Evolutionary conservation across 2,797 vertebrate genomes (phyloP).

Genomic region (Geotrypetes seraphini): DNA sequence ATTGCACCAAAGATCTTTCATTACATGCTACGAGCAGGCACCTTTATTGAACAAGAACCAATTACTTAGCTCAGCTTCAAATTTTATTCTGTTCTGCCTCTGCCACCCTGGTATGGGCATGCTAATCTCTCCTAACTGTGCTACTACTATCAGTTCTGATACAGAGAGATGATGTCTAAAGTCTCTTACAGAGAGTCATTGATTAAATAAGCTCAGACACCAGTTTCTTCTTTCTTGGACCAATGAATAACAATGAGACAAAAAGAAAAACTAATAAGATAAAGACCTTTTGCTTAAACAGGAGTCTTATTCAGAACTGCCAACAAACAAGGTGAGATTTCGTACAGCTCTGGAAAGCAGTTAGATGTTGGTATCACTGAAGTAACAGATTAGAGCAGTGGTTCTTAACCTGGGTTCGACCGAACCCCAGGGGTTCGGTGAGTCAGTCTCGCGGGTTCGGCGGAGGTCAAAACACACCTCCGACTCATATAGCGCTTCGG

Average conservation of each 20-base stretch:
- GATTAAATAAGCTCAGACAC: slow-evolving; percentile 87
- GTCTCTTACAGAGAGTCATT: slow-evolving; percentile 61
- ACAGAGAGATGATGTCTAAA: slow-evolving; percentile 53
- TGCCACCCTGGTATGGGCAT: slow-evolving; percentile 65
- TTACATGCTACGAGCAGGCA: slow-evolving; percentile 60
- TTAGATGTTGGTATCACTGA: too few relatives aligned
- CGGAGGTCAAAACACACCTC: too few relatives aligned
- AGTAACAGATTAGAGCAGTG: too few relatives aligned
- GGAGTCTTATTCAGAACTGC: slow-evolving; percentile 12
- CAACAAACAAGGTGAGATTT: slow-evolving; percentile 6
- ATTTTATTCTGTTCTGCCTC: slow-evolving; percentile 62
- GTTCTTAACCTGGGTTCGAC: too few relatives aligned
- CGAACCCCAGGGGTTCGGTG: too few relatives aligned
- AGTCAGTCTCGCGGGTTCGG: too few relatives aligned
- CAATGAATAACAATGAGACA: slow-evolving; percentile 85
- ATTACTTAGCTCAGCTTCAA: slow-evolving; percentile 86
- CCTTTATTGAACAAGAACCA: slow-evolving; percentile 89
- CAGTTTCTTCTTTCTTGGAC: slow-evolving; percentile 69
- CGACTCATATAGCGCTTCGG: too few relatives aligned
- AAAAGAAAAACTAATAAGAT: slow-evolving; percentile 38
- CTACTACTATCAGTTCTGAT: slow-evolving; percentile 56
- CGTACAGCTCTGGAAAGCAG: too few relatives aligned
- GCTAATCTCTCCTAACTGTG: slow-evolving; percentile 82
- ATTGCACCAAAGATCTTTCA: slow-evolving; percentile 53
- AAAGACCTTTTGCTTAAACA: slow-evolving; percentile 28